These are phyloP conservation scores for Carterocephalus palaemon DNA, from an alignment of 2,888 invertebrate genomes.

Conservation along the genomic window DNA sequence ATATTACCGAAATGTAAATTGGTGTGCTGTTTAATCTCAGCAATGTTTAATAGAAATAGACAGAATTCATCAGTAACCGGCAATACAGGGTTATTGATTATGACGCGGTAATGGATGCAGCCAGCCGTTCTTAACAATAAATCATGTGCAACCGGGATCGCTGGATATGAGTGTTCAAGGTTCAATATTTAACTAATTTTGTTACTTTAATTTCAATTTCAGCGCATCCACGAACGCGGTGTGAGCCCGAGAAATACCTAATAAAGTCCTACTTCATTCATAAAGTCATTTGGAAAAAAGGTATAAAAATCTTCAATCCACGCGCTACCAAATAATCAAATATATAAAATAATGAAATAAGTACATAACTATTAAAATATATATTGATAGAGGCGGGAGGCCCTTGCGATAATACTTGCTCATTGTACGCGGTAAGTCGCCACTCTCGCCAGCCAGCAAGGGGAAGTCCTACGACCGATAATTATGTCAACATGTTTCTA, in stretches of 20 bases:
- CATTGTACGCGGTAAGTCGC: conserved; percentile 36
- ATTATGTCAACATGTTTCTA: conserved; percentile 24
- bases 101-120: conserved; percentile 59
- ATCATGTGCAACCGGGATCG: conserved; percentile 45
- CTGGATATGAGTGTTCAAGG: conserved; percentile 7
- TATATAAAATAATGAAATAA: too few relatives aligned
- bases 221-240: too few relatives aligned
- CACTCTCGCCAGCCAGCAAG: conserved; percentile 21
- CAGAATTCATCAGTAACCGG: conserved; percentile 49
- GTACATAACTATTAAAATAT: too few relatives aligned
- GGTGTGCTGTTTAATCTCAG: conserved; percentile 27
- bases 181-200: neutral
- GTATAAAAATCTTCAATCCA: too few relatives aligned
- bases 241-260: too few relatives aligned
- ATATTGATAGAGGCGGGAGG: too few relatives aligned
- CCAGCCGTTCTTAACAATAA: conserved; percentile 53
- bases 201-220: too few relatives aligned
- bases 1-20: neutral
- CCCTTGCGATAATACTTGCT: conserved; percentile 38
- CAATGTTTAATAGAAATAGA: conserved; percentile 45
- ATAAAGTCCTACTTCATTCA: too few relatives aligned
- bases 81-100: conserved; percentile 62
- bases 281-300: too few relatives aligned
- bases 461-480: neutral
- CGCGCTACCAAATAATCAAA: too few relatives aligned